Evolutionary conservation across 2,888 invertebrate species (phyloP), one percentile per base, ranked within the genome.

Genomic region (Sinodicranocentrus sp.): DNA sequence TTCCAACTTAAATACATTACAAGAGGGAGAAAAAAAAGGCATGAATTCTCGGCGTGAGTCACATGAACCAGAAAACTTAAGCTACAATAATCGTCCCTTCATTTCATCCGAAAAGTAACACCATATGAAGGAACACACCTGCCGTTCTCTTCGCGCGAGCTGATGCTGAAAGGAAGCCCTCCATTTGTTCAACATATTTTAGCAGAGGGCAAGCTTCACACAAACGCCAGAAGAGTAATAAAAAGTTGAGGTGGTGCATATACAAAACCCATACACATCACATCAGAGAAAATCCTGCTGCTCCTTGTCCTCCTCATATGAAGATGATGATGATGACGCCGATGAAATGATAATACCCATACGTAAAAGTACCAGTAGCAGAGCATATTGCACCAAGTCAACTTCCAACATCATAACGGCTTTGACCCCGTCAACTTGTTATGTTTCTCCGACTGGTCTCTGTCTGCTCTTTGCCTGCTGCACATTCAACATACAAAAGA

Each of bases 371-470:
- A 59, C 57, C 72, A 57, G 72, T 33, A 33, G 71, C 19, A 71
- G 48, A 48, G 48, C 72, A 43, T 73, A 61, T 61, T 43, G 52
- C 52, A 39, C 71, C 17, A 61, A 15, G 67, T 17, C 39, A 25
- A 44, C n/a, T 57, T 59, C 17, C 23, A 21, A 13, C 54, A 54
- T 61, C 61, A 57, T 57, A 73, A 61, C 72, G 8, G 72, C 61
- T 61, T 73, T 73, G 72, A 73, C 72, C 72, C 61, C 57, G 72
- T 73, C 72, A 52, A 52, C 15, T 71, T 71, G 48, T 48, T 48
- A 48, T 48, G 48, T 48, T 48, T 48, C 48, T 48, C 48, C 48
- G 48, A 48, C 48, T 13, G 33, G 33, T 33, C 33, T 33, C 33
- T 10, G 3, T 10, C 33, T 33, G 33, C 33, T 10, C n/a, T n/a